Percentiles rank a stretch among this genome's conserved stretches.
Evolutionary conservation across 2,888 invertebrate genomes (phyloP).

Genomic region (Andrena fulva): DNA sequence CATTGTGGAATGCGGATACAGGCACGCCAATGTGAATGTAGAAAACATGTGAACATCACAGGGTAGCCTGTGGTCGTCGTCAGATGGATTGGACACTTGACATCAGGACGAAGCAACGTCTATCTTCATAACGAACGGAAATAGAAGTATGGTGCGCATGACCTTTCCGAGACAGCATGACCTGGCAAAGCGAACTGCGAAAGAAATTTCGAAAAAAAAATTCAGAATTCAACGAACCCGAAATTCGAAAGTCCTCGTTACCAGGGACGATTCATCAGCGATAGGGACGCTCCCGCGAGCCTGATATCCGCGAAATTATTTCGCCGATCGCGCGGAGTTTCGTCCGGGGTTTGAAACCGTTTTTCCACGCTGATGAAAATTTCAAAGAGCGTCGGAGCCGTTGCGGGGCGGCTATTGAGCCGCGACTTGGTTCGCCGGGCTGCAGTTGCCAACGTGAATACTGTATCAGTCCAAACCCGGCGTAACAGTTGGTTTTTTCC

Average conservation of each 20-base stretch:
- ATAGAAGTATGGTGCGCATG: not conserved
- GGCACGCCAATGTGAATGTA: too few relatives aligned
- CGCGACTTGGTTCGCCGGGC: constrained; percentile 48
- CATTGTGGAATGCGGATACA: too few relatives aligned
- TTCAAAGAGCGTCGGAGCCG: constrained; percentile 40
- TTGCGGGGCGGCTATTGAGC: constrained; percentile 43
- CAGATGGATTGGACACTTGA: not conserved
- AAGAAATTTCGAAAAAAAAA: not conserved
- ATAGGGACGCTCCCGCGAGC: constrained; percentile 7
- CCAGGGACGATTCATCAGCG: not conserved
- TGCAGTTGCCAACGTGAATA: constrained; percentile 56
- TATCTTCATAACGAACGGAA: not conserved
- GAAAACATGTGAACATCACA: too few relatives aligned
- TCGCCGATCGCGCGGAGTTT: constrained; percentile 38
- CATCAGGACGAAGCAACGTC: not conserved
- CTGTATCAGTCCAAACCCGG: constrained; percentile 46
- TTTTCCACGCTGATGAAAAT: constrained; percentile 57
- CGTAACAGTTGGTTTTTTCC: constrained; percentile 34
- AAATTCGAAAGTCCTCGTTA: not conserved
- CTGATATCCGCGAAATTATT: constrained; percentile 50
- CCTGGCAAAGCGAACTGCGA: not conserved
- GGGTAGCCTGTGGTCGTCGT: too few relatives aligned
- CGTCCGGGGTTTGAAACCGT: constrained; percentile 23
- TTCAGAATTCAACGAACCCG: not conserved
- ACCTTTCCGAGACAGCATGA: not conserved